phyloP scores from a whole-genome alignment of 2,888 invertebrate species.

The Trachelus troglodyta region DNA sequence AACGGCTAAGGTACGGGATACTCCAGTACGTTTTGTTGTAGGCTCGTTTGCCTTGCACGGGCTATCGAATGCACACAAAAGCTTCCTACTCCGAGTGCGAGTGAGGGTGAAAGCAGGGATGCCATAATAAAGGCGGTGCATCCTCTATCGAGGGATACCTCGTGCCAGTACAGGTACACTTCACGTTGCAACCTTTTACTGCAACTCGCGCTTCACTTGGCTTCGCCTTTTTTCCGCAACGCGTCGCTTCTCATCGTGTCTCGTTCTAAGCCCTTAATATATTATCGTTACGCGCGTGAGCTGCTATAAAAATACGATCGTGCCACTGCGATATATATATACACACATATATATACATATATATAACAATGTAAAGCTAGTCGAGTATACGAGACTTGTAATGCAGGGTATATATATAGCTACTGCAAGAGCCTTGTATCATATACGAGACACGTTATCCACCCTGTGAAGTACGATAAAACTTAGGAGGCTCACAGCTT shows the following conservation, averaged over 20 bases:
- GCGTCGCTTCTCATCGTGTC: not conserved
- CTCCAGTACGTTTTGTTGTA: constrained; percentile 41
- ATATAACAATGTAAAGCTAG: not conserved
- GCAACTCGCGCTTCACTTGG: not conserved
- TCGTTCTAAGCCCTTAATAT: not conserved
- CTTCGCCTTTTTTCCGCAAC: not conserved
- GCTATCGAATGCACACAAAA: constrained; percentile 51
- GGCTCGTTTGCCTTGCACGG: constrained; percentile 51
- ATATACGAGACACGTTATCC: not conserved
- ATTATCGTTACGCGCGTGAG: constrained; percentile 7
- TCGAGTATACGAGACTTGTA: not conserved
- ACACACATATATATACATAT: too few species aligned
- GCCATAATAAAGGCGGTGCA: constrained; percentile 16
- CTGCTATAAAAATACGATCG: constrained; percentile 6
- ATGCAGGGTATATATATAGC: not conserved
- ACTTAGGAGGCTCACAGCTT: not conserved
- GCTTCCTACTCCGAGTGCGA: constrained; percentile 13
- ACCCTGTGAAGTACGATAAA: not conserved
- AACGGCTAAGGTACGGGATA: not conserved
- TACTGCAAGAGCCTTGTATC: not conserved
- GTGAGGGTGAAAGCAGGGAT: constrained; percentile 9
- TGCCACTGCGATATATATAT: not conserved
- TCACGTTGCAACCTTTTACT: not conserved
- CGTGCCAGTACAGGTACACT: constrained; percentile 1
- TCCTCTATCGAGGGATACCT: constrained; percentile 12